Evolutionary conservation across 2,888 invertebrate genomes (phyloP).

Genomic region (Allophyes oxyacanthae): DNA sequence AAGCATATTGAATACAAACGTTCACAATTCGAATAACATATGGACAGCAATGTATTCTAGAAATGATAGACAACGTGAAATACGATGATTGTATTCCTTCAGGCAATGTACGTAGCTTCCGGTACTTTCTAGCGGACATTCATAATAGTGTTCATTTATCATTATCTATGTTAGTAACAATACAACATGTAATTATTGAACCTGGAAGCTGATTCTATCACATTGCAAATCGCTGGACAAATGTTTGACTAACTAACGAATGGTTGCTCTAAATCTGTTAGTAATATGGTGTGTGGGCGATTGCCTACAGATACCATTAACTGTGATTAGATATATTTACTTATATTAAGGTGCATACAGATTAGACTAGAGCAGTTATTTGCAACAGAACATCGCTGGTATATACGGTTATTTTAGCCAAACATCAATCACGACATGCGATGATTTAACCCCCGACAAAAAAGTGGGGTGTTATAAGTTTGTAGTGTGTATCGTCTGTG

Average conservation of each 20-base stretch:
- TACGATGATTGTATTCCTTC: conserved; percentile 55
- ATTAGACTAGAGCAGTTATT: too few relatives aligned
- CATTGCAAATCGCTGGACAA: conserved; percentile 30
- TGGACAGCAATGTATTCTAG: conserved; percentile 23
- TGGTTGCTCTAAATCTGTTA: conserved; percentile 26
- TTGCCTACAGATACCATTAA: conserved; percentile 21
- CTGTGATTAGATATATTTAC: not conserved
- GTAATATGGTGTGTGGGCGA: conserved; percentile 29
- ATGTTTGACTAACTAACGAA: conserved; percentile 26
- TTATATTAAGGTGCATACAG: too few relatives aligned
- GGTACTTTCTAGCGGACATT: conserved; percentile 58
- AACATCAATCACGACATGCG: too few relatives aligned
- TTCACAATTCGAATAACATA: not conserved
- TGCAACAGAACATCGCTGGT: too few relatives aligned
- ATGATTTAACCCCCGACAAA: too few relatives aligned
- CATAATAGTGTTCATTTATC: conserved; percentile 53
- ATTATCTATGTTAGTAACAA: conserved; percentile 43
- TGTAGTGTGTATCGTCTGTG: too few relatives aligned
- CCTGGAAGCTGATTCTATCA: conserved; percentile 44
- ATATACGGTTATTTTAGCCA: too few relatives aligned
- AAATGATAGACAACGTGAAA: conserved; percentile 45
- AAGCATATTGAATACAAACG: conserved; percentile 13
- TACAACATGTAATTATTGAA: conserved; percentile 49
- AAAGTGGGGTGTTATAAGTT: too few relatives aligned
- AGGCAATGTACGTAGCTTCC: conserved; percentile 57